Evolutionary conservation across 2,113 vertebrate genomes (phyloP).

Genomic region (Lipotes vexillifer): DNA sequence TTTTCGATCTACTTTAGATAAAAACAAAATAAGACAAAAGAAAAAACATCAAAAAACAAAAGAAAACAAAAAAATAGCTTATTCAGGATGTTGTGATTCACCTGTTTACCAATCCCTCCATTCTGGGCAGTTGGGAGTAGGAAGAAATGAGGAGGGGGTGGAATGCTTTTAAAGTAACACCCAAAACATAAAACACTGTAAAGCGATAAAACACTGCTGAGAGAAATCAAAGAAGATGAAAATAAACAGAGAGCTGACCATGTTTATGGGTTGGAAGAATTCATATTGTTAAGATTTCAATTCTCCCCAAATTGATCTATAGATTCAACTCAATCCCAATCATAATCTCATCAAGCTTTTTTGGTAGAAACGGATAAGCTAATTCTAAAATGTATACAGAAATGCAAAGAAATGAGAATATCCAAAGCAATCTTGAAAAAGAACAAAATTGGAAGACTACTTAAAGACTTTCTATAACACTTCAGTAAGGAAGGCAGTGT

Average conservation of each 20-base stretch:
- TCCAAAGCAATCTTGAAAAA: neutral
- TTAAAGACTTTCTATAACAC: neutral
- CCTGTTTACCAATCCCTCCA: neutral
- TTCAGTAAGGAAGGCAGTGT: neutral
- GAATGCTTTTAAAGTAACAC: neutral
- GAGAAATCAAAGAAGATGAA: constrained; percentile 8
- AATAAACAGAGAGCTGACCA: neutral
- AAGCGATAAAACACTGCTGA: neutral
- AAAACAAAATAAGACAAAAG: neutral
- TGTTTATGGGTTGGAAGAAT: neutral
- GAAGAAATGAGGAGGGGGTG: neutral
- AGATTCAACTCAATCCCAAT: neutral
- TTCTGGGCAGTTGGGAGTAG: neutral
- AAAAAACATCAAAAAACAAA: neutral
- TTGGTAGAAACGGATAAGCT: neutral
- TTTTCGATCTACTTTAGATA: neutral
- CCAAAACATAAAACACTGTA: neutral
- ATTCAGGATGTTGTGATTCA: neutral
- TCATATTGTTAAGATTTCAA: neutral
- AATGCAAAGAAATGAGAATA: constrained; percentile 11
- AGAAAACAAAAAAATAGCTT: neutral
- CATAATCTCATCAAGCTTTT: neutral
- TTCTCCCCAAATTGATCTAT: neutral
- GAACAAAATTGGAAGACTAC: neutral
- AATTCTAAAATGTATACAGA: neutral